phyloP scores from a whole-genome alignment of 2,113 vertebrate species.

The Spermophilus dauricus region DNA sequence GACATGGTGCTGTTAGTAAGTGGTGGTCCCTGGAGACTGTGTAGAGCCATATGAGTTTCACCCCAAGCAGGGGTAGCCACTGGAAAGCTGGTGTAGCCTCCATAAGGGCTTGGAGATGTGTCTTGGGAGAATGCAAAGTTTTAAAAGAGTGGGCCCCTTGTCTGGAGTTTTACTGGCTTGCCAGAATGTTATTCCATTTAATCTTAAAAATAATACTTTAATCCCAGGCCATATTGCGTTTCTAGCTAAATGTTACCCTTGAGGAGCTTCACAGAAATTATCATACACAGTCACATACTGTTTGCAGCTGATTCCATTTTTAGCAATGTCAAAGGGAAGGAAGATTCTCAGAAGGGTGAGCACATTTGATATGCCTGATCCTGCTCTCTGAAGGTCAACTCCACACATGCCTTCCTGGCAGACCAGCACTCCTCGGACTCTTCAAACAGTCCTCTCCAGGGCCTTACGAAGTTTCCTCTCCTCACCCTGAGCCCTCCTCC shows the following conservation, averaged over 20 bases:
- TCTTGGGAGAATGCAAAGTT: neutral
- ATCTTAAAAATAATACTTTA: constrained; percentile 75
- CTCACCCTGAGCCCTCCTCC: too few relatives aligned
- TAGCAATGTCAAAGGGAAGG: constrained; percentile 66
- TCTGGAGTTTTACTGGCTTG: constrained; percentile 15
- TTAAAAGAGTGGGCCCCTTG: neutral
- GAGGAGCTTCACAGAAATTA: constrained; percentile 66
- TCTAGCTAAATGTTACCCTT: constrained; percentile 68
- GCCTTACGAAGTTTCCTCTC: neutral
- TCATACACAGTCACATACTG: constrained; percentile 35
- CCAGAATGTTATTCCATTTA: constrained; percentile 38
- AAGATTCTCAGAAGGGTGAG: constrained; percentile 35
- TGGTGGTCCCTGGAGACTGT: neutral
- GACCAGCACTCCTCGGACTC: neutral
- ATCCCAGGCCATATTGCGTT: constrained; percentile 50
- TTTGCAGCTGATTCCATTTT: constrained; percentile 70
- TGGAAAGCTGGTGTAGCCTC: neutral
- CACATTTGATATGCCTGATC: constrained; percentile 39
- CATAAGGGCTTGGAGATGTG: neutral
- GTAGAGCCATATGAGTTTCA: neutral
- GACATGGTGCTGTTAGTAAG: neutral
- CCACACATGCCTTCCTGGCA: neutral
- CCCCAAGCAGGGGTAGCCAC: neutral
- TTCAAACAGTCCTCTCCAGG: neutral
- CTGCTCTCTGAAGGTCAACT: constrained; percentile 57